Percentiles rank a stretch among this genome's conserved stretches.
phyloP scores from a whole-genome alignment of 2,888 invertebrate species.

The Hesperia comma region DNA sequence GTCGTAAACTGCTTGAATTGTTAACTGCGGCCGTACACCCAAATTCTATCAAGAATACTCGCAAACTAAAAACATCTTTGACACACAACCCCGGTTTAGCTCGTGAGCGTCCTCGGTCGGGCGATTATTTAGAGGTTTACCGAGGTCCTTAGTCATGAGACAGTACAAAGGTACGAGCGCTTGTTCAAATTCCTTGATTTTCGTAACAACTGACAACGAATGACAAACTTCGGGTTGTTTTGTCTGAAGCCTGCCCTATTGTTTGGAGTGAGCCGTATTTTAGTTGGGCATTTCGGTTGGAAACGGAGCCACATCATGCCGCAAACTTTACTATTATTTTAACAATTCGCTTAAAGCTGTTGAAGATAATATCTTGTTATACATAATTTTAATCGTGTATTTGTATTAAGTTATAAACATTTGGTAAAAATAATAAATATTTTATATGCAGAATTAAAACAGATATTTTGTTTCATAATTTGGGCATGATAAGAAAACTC shows the following conservation, averaged over 20 bases:
- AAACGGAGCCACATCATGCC: background rate
- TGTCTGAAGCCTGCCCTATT: background rate
- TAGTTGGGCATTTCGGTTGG: constrained; percentile 4
- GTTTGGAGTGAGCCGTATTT: constrained; percentile 5
- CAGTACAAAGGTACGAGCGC: background rate
- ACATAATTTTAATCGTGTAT: too few species aligned
- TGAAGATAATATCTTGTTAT: too few species aligned
- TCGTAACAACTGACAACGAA: constrained; percentile 5
- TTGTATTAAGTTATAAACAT: too few species aligned
- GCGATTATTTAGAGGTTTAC: too few species aligned
- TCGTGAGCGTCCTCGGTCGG: too few species aligned
- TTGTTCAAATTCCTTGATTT: constrained; percentile 3
- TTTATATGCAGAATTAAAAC: too few species aligned
- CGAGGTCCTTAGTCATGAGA: background rate
- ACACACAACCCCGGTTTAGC: background rate
- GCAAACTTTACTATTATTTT: too few species aligned
- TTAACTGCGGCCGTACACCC: background rate
- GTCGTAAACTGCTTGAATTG: constrained; percentile 1
- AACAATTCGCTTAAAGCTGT: too few species aligned
- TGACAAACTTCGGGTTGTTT: constrained; percentile 3
- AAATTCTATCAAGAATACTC: background rate
- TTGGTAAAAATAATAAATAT: too few species aligned
- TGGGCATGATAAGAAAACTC: too few species aligned
- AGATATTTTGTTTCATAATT: too few species aligned
- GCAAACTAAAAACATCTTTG: background rate